phyloP scores from a whole-genome alignment of 2,797 vertebrate species.

The Gallinago stenura region DNA sequence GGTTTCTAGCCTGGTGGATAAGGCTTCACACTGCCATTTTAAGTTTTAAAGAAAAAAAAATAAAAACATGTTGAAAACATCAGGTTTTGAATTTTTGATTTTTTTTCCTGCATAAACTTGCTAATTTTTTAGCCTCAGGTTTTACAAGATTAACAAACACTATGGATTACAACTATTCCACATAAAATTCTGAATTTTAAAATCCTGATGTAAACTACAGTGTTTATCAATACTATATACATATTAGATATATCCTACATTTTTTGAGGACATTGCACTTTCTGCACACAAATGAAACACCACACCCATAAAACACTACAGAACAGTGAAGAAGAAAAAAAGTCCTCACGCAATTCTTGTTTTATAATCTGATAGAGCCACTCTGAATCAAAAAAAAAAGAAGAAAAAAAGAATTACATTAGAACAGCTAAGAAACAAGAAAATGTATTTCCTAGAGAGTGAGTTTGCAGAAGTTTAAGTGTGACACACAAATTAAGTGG shows the following conservation, averaged over 20 bases:
- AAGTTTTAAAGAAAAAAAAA: not conserved
- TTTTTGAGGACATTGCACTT: not conserved
- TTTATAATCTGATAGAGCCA: not conserved
- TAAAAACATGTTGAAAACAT: not conserved
- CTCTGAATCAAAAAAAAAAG: not conserved
- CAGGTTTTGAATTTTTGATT: not conserved
- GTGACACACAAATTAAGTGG: not conserved
- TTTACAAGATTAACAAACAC: not conserved
- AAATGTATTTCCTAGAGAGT: not conserved
- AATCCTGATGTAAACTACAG: not conserved
- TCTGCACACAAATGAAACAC: not conserved
- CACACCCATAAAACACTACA: not conserved
- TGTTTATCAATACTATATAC: not conserved
- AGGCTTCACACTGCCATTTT: not conserved
- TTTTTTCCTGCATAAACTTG: not conserved
- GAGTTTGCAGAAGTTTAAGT: not conserved
- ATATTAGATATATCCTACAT: not conserved
- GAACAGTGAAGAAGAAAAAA: not conserved
- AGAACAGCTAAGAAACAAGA: not conserved
- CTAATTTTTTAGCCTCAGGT: not conserved
- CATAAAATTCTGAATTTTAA: not conserved
- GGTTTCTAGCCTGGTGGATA: not conserved
- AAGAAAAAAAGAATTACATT: not conserved
- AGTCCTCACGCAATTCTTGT: not conserved
- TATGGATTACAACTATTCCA: not conserved